phyloP scores from a whole-genome alignment of 37 sponge, comb jelly and placozoan genomes.

The Amphimedon queenslandica region DNA sequence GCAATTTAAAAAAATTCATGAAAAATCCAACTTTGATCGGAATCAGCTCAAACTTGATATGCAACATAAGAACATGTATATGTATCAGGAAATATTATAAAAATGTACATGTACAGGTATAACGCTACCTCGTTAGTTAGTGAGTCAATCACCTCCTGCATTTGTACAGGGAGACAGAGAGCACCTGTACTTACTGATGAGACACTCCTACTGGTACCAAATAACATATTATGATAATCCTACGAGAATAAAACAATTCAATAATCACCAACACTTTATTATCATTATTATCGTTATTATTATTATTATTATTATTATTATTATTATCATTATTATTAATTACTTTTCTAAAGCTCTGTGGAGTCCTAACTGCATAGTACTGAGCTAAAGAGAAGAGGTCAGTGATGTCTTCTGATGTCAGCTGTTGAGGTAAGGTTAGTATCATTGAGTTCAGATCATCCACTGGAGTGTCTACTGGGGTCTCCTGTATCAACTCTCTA shows the following conservation, averaged over 20 bases:
- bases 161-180: constrained; percentile 80
- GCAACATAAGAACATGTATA: no score
- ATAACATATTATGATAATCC: constrained; percentile 72
- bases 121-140: neutral
- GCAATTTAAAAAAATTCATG: no score
- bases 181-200: constrained; percentile 16
- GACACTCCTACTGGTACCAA: constrained; percentile 55
- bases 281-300: neutral
- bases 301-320: neutral
- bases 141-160: constrained; percentile 70
- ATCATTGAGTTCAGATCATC: constrained; percentile 38
- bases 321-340: neutral
- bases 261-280: neutral
- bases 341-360: constrained; percentile 81
- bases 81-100: neutral
- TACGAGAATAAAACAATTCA: no score
- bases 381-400: constrained; percentile 87
- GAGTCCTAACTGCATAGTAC: constrained; percentile 89
- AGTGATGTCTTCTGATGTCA: constrained; percentile 69
- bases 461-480: neutral
- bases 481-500: constrained; percentile 46
- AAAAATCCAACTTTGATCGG: no score
- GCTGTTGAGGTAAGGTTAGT: constrained; percentile 59
- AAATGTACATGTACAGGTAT: neutral
- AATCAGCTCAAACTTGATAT: no score